Evolutionary conservation across 1,140 invertebrate genomes (phyloP).

Genomic region (Adoxophyes honmai): DNA sequence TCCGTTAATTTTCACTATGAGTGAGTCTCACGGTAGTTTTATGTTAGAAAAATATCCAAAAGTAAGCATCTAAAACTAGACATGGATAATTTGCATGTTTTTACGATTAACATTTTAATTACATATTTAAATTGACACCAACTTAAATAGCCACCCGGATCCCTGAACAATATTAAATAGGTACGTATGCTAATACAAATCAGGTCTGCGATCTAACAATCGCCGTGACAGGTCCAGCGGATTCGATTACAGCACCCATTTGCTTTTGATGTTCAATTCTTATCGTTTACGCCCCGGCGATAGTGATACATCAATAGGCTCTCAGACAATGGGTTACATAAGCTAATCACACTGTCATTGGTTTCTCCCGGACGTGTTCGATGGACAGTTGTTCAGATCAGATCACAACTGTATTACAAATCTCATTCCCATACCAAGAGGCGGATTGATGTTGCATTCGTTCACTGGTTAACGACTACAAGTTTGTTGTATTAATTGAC

Average conservation of each 20-base stretch:
- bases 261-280: constrained; percentile 14
- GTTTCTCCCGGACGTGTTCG: constrained; percentile 22
- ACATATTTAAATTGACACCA: too few species aligned
- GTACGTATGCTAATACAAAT: constrained; percentile 1
- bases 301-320: constrained; percentile 3
- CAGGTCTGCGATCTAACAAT: background rate
- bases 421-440: constrained; percentile 35
- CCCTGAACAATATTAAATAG: too few species aligned
- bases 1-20: too few species aligned
- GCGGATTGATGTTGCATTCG: constrained; percentile 3
- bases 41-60: too few species aligned
- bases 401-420: constrained; percentile 8
- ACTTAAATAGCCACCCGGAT: too few species aligned
- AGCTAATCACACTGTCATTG: constrained; percentile 8
- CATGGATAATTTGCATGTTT: too few species aligned
- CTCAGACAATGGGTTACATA: constrained; percentile 21
- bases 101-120: too few species aligned
- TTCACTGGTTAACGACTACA: constrained; percentile 15
- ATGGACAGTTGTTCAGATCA: constrained; percentile 12
- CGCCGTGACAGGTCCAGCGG: background rate
- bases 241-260: constrained; percentile 10
- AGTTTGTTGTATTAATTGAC: too few species aligned
- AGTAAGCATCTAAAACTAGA: too few species aligned
- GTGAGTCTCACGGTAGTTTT: too few species aligned
- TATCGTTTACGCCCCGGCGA: constrained; percentile 25